These are phyloP conservation scores for Chloroclystis v-ata DNA, from an alignment of 2,888 invertebrate genomes.

Conservation along the genomic window DNA sequence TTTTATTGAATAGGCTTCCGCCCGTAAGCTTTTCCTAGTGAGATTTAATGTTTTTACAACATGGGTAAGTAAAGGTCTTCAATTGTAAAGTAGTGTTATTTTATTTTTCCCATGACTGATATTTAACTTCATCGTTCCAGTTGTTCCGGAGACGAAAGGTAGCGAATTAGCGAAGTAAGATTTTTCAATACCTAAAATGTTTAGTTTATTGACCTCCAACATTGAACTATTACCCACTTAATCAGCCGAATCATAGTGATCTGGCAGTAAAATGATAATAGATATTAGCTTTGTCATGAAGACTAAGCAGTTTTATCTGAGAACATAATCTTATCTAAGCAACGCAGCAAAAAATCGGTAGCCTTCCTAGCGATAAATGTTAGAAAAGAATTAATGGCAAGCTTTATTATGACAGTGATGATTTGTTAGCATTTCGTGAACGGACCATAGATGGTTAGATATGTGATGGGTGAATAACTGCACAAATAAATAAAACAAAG, in stretches of 20 bases:
- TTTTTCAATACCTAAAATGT: too few species aligned
- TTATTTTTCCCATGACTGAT: too few species aligned
- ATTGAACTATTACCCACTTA: background rate
- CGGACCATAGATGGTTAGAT: conserved; percentile 28
- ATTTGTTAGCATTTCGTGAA: conserved; percentile 47
- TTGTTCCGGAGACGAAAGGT: too few species aligned
- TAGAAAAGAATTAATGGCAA: conserved; percentile 54
- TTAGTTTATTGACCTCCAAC: background rate
- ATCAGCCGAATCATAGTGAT: conserved; percentile 9
- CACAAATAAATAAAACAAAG: conserved; percentile 55
- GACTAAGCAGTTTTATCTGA: background rate
- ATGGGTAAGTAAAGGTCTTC: too few species aligned
- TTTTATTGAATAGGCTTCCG: too few species aligned
- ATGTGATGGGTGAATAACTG: conserved; percentile 36
- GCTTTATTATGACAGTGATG: conserved; percentile 48
- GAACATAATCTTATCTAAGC: too few species aligned
- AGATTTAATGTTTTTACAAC: too few species aligned
- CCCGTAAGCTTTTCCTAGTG: too few species aligned
- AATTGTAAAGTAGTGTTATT: too few species aligned
- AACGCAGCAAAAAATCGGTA: conserved; percentile 20
- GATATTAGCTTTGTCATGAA: background rate
- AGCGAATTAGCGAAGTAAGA: too few species aligned
- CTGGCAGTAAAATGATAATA: conserved; percentile 3
- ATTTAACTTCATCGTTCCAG: too few species aligned
- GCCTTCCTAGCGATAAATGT: conserved; percentile 34